Evolutionary conservation across 30 jellyfish, hydroid and myxozoan genomes (phyloP), one percentile per base, ranked within the genome.

Genomic region (Turritopsis rubra): DNA sequence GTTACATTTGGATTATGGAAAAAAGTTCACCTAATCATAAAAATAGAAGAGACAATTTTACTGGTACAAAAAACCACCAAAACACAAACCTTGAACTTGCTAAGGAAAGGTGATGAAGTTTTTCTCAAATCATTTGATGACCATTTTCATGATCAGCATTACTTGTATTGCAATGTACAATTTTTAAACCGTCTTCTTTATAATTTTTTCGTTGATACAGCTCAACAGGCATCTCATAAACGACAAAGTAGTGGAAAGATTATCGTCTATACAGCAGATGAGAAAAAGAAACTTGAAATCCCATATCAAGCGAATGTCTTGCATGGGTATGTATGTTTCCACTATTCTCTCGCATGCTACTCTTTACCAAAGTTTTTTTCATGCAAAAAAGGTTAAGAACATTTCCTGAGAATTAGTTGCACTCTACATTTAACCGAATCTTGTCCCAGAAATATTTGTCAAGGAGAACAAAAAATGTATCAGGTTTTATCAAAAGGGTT

Each of bases 301-400:
- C 96, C 93, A 4, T 94, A 80, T 86, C 88, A 83, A 31, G 97
- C 97, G 21, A 86, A 88, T 70, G 97, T 94, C 23, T 84, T 94
- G 68, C 95, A 94, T 80, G 99, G 99, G 99, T 89, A 75, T n/a
- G 28, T 19, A 68, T 68, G 16, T 68, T n/a, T 26, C 76, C 30
- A 66, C 17, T 17, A n/a, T 66, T 66, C 76, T n/a, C 76, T 66
- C 17, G 16, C 7, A 1, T n/a, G 76, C 17, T 8, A 1, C 17
- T 66, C 29, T 26, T 66, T 22, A 66, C 28, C 30, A 66, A 3
- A n/a, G 7, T 7, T 26, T 4, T 66, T 66, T 66, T 3, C 17
- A 21, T 54, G 21, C 19, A 54, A 16, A 16, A 16, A 16, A 54
- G 18, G 21, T 54, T 54, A 18, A 21, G 72, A 21, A 16, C 18